A percentile compares a stretch with the other conserved stretches of the same genome.
Conservation (phyloP, 2,113 vertebrate species). For the Carlito syrichta region DNA sequence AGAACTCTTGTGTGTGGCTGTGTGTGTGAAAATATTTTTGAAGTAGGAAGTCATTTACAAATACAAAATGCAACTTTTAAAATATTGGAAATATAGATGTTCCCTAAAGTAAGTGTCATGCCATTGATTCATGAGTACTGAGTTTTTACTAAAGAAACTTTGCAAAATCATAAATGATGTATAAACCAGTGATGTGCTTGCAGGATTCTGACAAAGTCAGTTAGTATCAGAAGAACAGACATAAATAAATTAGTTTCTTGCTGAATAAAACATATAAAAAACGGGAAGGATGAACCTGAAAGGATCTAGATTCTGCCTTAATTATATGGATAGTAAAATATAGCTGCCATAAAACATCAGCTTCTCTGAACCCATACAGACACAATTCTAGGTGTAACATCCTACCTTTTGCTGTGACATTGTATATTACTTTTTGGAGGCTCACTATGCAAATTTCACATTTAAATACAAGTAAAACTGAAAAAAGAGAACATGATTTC, state of each 20-base stretch:
- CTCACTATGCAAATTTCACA: conserved; percentile 20
- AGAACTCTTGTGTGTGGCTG: background rate
- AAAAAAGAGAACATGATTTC: background rate
- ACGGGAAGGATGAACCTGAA: conserved; percentile 43
- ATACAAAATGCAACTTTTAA: background rate
- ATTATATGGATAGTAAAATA: conserved; percentile 28
- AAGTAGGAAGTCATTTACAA: conserved; percentile 33
- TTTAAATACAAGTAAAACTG: conserved; percentile 25
- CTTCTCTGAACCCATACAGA: conserved; percentile 20
- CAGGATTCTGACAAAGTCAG: conserved; percentile 68
- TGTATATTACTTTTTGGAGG: background rate
- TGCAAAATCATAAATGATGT: conserved; percentile 67
- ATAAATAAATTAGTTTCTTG: conserved; percentile 76
- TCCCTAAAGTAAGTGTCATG: background rate
- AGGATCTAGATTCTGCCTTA: conserved; percentile 36
- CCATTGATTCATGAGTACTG: background rate
- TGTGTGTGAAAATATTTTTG: background rate
- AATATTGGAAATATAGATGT: background rate
- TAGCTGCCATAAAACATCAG: background rate
- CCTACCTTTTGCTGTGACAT: background rate
- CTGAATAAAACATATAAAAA: conserved; percentile 77
- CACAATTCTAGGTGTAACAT: background rate
- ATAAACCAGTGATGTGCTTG: conserved; percentile 51
- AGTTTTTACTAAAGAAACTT: conserved; percentile 31
- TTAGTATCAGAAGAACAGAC: conserved; percentile 65